Percentiles rank a stretch among this genome's conserved stretches.
Evolutionary conservation across 2,113 vertebrate genomes (phyloP).

Genomic region (Prunella fulvescens): DNA sequence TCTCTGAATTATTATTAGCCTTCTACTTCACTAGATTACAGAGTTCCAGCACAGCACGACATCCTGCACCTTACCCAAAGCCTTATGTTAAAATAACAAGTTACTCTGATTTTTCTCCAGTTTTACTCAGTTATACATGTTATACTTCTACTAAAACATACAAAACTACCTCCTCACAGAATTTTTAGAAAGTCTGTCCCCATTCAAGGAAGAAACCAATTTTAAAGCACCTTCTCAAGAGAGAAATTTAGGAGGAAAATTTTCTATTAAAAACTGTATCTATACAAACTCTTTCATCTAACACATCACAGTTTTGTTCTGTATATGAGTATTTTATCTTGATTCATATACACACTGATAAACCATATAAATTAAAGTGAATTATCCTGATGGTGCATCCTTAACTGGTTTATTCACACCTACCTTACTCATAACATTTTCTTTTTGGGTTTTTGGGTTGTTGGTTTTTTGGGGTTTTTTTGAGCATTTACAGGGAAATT

Average conservation of each 20-base stretch:
- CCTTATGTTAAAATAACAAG: conserved; percentile 26
- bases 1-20: conserved; percentile 11
- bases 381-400: not conserved
- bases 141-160: conserved; percentile 12
- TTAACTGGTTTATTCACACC: not conserved
- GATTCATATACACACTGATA: not conserved
- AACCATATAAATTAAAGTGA: not conserved
- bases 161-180: not conserved
- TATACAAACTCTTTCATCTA: not conserved
- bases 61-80: conserved; percentile 29
- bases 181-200: not conserved
- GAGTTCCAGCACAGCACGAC: not conserved
- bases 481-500: not conserved
- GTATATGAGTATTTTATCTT: not conserved
- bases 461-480: not conserved
- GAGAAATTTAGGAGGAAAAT: conserved; percentile 7
- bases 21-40: not conserved
- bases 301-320: not conserved
- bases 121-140: not conserved
- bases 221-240: conserved; percentile 23
- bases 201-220: conserved; percentile 1
- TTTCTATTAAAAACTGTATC: not conserved
- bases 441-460: not conserved
- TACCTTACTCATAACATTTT: not conserved
- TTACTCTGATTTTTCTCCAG: conserved; percentile 14